Evolutionary conservation across 2,797 vertebrate genomes (phyloP).

Genomic region (Pipistrellus pygmaeus): DNA sequence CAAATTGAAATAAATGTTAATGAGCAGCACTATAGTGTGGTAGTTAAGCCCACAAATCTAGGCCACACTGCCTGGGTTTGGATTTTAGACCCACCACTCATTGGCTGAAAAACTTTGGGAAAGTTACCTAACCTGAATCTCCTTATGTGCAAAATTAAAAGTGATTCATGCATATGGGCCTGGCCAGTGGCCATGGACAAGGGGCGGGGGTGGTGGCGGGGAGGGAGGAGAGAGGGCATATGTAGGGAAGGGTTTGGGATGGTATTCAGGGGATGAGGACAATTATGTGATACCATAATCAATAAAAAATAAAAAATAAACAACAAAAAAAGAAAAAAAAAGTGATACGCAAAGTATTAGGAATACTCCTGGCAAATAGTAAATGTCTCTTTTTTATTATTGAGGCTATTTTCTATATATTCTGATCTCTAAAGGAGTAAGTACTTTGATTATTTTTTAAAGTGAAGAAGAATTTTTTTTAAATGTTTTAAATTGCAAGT

Average conservation of each 20-base stretch:
- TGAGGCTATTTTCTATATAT: not conserved
- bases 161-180: no score
- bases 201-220: no score
- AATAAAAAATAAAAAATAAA: no score
- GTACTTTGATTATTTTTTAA: not conserved
- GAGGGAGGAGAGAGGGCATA: no score
- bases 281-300: no score
- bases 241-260: no score
- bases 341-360: not conserved
- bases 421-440: not conserved
- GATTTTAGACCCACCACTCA: not conserved
- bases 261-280: no score
- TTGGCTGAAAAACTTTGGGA: not conserved
- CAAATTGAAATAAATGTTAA: not conserved
- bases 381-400: not conserved
- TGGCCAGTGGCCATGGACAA: no score
- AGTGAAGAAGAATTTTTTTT: accelerated
- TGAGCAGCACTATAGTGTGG: not conserved
- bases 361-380: not conserved
- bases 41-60: not conserved
- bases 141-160: not conserved
- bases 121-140: not conserved
- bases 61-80: not conserved
- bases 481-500: not conserved
- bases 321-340: not conserved